A percentile compares a stretch with the other conserved stretches of the same genome.
These are phyloP conservation scores for Nemopilema nomurai DNA, from an alignment of 30 jellyfish, hydroid and myxozoan species.

Conservation along the genomic window DNA sequence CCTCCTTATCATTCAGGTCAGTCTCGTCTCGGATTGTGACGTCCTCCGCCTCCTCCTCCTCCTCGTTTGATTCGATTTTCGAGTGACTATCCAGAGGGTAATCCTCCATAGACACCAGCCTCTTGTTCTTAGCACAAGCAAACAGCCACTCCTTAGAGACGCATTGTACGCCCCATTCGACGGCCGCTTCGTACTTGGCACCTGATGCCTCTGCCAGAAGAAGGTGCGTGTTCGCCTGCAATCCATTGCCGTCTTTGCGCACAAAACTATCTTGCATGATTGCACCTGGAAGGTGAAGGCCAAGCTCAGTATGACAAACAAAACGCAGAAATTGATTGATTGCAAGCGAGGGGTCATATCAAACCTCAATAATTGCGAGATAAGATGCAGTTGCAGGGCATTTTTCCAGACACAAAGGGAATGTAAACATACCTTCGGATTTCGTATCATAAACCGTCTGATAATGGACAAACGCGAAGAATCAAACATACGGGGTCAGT, in stretches of 20 bases:
- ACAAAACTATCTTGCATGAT: conserved; percentile 77
- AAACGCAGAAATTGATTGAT: background rate
- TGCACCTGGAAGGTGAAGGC: conserved; percentile 71
- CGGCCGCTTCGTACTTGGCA: conserved; percentile 87
- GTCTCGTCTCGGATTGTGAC: background rate
- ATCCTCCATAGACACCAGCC: conserved; percentile 55
- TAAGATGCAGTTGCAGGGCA: no score
- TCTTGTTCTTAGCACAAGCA: conserved; percentile 81
- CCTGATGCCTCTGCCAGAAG: conserved; percentile 86
- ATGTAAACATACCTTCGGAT: no score
- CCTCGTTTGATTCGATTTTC: conserved; percentile 5
- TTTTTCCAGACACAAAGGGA: no score
- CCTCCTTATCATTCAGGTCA: background rate
- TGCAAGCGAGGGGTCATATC: no score
- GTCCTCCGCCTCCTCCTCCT: background rate
- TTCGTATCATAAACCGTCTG: no score
- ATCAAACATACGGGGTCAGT: no score
- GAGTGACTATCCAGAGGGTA: conserved; percentile 29
- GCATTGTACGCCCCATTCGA: conserved; percentile 79
- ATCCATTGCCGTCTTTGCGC: conserved; percentile 58
- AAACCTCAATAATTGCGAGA: no score
- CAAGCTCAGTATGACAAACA: no score
- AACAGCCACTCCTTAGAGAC: conserved; percentile 86
- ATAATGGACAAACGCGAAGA: no score
- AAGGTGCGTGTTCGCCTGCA: conserved; percentile 91